These are phyloP conservation scores for Stenotaenia linearis DNA, from an alignment of 2,888 invertebrate species.

Conservation along the genomic window DNA sequence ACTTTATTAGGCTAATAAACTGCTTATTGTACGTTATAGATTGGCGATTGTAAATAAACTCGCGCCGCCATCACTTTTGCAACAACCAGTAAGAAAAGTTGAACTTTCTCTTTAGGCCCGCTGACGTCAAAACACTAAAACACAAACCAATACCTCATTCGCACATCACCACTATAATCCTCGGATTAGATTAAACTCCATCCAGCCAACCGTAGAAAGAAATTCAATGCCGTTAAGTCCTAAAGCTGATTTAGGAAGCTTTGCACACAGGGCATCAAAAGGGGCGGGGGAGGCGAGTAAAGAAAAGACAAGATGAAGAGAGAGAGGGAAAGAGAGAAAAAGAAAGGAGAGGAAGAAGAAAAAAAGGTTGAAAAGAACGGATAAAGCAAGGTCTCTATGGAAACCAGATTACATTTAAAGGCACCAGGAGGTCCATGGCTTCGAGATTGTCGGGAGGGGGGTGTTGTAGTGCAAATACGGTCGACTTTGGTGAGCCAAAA, in stretches of 20 bases:
- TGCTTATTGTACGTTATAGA: not conserved
- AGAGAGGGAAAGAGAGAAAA: not conserved
- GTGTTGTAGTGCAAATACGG: constrained; percentile 18
- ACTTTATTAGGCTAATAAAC: not conserved
- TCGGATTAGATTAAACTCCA: constrained; percentile 21
- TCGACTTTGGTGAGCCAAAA: constrained; percentile 22
- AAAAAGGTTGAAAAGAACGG: not conserved
- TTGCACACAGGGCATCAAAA: constrained; percentile 18
- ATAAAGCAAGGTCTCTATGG: constrained; percentile 21
- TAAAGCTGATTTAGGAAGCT: constrained; percentile 23
- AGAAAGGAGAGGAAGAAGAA: not conserved
- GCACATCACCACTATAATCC: constrained; percentile 10
- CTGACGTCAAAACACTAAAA: not conserved
- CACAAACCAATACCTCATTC: constrained; percentile 24
- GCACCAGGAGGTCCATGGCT: constrained; percentile 23
- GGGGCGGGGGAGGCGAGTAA: not conserved
- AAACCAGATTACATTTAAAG: constrained; percentile 24
- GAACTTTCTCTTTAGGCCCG: not conserved
- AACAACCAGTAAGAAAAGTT: no score
- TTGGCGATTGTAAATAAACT: not conserved
- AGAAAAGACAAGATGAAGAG: not conserved
- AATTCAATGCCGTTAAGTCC: constrained; percentile 23
- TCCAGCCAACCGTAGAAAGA: constrained; percentile 21
- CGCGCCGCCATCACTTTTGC: not conserved
- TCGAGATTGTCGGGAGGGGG: constrained; percentile 19